phyloP scores from a whole-genome alignment of 2,888 invertebrate genomes.

The Tuta absoluta region DNA sequence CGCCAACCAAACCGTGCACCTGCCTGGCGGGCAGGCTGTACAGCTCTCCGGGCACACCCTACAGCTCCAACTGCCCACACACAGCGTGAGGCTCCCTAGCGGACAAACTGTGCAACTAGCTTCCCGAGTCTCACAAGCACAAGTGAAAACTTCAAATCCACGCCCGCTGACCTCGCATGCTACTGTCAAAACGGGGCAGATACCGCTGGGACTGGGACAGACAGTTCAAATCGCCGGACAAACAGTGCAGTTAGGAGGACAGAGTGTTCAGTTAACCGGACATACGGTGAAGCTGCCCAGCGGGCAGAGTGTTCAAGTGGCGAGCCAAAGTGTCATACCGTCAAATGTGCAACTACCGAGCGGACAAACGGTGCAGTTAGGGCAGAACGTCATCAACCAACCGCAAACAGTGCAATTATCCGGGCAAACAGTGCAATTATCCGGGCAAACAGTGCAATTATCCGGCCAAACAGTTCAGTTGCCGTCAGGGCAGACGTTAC shows the following conservation, averaged over 20 bases:
- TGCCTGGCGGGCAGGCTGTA: slow-evolving; percentile 58
- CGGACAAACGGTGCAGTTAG: slow-evolving; percentile 62
- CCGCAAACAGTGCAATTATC: slow-evolving; percentile 38
- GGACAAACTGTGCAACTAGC: slow-evolving; percentile 71
- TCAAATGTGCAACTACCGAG: slow-evolving; percentile 44
- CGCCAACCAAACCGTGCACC: slow-evolving; percentile 60
- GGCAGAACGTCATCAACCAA: slow-evolving; percentile 44
- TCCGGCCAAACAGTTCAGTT: slow-evolving; percentile 53
- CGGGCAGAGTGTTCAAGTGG: slow-evolving; percentile 63
- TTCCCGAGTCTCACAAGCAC: slow-evolving; percentile 50
- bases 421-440: slow-evolving; percentile 56
- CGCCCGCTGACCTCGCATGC: slow-evolving; percentile 48
- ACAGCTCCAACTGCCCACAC: slow-evolving; percentile 65
- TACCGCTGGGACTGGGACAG: slow-evolving; percentile 59
- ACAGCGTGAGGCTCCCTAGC: slow-evolving; percentile 64
- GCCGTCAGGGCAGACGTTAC: slow-evolving; percentile 73
- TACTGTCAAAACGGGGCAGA: slow-evolving; percentile 48
- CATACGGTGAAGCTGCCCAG: slow-evolving; percentile 76
- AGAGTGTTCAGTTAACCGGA: slow-evolving; percentile 68
- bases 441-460: slow-evolving; percentile 64
- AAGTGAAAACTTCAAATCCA: slow-evolving; percentile 49
- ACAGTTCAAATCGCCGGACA: slow-evolving; percentile 68
- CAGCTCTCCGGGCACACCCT: slow-evolving; percentile 60
- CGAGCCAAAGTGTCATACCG: slow-evolving; percentile 50
- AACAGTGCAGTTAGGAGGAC: slow-evolving; percentile 66